Evolutionary conservation across 2,888 invertebrate genomes (phyloP).

Genomic region (Coecobrya sp.): DNA sequence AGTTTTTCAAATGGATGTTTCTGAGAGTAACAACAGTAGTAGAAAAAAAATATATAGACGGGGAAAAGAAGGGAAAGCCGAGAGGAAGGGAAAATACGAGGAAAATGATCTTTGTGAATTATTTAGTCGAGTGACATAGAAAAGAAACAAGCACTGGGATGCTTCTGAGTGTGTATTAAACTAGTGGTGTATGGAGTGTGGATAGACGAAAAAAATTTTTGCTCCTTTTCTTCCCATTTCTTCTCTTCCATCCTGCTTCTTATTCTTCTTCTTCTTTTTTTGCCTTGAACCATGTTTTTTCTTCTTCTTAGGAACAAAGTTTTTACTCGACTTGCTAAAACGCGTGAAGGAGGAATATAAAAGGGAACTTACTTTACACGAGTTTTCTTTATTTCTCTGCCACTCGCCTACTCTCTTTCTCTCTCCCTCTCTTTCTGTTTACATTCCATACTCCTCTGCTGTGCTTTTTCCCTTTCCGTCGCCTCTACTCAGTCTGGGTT

Average conservation of each 20-base stretch:
- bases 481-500: neutral
- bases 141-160: conserved; percentile 51
- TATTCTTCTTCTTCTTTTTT: conserved; percentile 6
- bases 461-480: neutral
- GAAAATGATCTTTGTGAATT: conserved; percentile 81
- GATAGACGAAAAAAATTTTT: neutral
- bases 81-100: conserved; percentile 51
- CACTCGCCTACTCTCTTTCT: neutral
- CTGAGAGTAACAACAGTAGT: neutral
- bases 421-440: neutral
- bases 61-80: neutral
- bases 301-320: neutral
- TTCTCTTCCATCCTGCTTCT: neutral
- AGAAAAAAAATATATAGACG: neutral
- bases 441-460: neutral
- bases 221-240: neutral
- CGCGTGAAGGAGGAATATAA: conserved; percentile 16
- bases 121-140: conserved; percentile 81
- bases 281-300: conserved; percentile 61
- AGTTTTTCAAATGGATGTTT: neutral
- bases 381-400: conserved; percentile 3
- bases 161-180: neutral
- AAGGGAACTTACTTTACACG: neutral
- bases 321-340: conserved; percentile 51
- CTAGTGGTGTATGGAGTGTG: conserved; percentile 26